Percentiles rank a stretch among this genome's conserved stretches.
phyloP scores from a whole-genome alignment of 1,140 invertebrate genomes.

The Myzus persicae region DNA sequence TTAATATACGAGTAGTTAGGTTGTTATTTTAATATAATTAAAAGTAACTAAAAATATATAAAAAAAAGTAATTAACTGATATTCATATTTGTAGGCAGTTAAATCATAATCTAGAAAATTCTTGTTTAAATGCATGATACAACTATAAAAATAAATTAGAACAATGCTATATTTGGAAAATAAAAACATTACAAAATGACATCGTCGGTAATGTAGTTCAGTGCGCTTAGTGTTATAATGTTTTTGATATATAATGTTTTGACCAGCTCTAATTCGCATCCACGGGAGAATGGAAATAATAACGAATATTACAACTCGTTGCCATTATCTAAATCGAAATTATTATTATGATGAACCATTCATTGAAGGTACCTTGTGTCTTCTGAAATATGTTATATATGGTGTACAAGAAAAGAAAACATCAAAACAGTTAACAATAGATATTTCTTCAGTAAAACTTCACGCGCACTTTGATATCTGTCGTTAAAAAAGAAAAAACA shows the following conservation, averaged over 20 bases:
- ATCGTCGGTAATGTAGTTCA: not conserved
- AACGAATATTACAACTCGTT: not conserved
- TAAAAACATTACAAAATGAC: not conserved
- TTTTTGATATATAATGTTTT: not conserved
- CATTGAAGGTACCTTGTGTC: not conserved
- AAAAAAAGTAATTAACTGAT: not conserved
- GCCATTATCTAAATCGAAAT: constrained; percentile 1
- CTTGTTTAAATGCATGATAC: not conserved
- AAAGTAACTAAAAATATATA: not conserved
- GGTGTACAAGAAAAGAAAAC: not conserved
- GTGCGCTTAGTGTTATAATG: not conserved
- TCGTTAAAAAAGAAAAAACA: not conserved
- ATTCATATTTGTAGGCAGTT: not conserved
- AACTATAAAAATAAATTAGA: not conserved
- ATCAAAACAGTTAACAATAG: constrained; percentile 9
- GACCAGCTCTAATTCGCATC: not conserved
- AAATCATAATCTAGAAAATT: not conserved
- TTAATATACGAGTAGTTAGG: not conserved
- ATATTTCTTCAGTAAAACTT: not conserved
- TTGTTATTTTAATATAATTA: not conserved
- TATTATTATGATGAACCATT: not conserved
- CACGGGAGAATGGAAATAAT: not conserved
- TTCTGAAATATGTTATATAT: not conserved
- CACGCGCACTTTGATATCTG: not conserved
- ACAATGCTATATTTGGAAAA: not conserved